Conservation (phyloP, 2,113 vertebrate species). For the Poeciliopsis turrubarensis region DNA sequence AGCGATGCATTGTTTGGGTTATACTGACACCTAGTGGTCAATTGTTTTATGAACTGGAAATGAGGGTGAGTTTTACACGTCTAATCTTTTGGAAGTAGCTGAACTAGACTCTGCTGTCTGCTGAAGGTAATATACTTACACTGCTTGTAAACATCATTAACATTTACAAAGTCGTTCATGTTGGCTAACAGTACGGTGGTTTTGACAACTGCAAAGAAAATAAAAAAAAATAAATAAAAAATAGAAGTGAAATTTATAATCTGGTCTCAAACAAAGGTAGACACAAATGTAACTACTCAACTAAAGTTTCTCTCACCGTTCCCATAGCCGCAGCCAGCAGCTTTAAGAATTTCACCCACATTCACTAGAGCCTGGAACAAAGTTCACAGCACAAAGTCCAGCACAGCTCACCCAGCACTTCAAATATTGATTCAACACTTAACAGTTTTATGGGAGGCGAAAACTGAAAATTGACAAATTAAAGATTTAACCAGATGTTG, state of each 20-base stretch:
- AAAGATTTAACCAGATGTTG: neutral
- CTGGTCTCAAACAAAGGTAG: neutral
- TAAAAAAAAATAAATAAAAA: no score
- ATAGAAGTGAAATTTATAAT: slow-evolving; percentile 8
- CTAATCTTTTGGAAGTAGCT: neutral
- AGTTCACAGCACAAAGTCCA: neutral
- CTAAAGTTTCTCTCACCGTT: slow-evolving; percentile 80
- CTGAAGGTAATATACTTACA: slow-evolving; percentile 82
- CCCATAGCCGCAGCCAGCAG: slow-evolving; percentile 85
- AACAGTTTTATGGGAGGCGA: neutral
- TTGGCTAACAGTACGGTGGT: slow-evolving; percentile 90
- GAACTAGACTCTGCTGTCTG: neutral
- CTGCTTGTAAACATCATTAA: slow-evolving; percentile 91
- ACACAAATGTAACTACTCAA: fast-evolving
- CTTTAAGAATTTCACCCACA: slow-evolving; percentile 92
- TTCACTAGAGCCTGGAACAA: slow-evolving; percentile 87
- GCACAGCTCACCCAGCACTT: neutral
- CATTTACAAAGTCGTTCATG: slow-evolving; percentile 89
- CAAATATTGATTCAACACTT: neutral
- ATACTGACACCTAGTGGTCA: slow-evolving; percentile 56
- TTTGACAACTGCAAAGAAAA: slow-evolving; percentile 90
- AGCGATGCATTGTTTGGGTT: neutral
- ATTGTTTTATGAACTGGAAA: neutral
- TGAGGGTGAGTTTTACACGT: neutral
- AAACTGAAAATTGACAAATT: neutral